A percentile compares a stretch with the other conserved stretches of the same genome.
Evolutionary conservation across 2,888 invertebrate genomes (phyloP).

Genomic region (Diarsia mendica): DNA sequence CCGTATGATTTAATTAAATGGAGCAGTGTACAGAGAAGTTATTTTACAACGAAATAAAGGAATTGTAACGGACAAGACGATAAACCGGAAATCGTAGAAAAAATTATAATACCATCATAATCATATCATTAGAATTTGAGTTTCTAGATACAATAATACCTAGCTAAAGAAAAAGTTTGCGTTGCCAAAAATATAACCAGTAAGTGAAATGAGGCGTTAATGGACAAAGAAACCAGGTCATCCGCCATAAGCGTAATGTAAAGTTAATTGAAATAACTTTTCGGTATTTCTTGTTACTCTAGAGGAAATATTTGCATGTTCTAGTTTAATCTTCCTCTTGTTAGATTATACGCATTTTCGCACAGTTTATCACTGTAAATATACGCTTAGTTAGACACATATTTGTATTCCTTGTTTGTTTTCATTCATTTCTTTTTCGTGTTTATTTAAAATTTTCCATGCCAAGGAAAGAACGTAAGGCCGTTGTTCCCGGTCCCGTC

Average conservation of each 20-base stretch:
- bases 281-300: background rate
- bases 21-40: no score
- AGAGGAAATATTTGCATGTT: constrained; percentile 27
- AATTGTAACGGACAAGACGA: no score
- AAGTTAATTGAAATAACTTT: constrained; percentile 29
- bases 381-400: constrained; percentile 8
- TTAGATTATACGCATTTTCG: constrained; percentile 6
- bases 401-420: constrained; percentile 20
- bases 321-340: constrained; percentile 19
- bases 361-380: constrained; percentile 20
- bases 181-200: constrained; percentile 31
- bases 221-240: constrained; percentile 28
- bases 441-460: background rate
- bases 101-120: no score
- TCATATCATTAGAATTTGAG: background rate
- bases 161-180: background rate
- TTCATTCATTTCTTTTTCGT: background rate
- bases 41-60: no score
- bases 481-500: no score
- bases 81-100: no score
- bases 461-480: no score
- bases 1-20: no score
- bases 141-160: background rate
- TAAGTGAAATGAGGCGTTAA: constrained; percentile 29
- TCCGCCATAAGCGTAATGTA: constrained; percentile 14